These are phyloP conservation scores for Cromileptes altivelis DNA, from an alignment of 2,113 vertebrate species.

Conservation along the genomic window DNA sequence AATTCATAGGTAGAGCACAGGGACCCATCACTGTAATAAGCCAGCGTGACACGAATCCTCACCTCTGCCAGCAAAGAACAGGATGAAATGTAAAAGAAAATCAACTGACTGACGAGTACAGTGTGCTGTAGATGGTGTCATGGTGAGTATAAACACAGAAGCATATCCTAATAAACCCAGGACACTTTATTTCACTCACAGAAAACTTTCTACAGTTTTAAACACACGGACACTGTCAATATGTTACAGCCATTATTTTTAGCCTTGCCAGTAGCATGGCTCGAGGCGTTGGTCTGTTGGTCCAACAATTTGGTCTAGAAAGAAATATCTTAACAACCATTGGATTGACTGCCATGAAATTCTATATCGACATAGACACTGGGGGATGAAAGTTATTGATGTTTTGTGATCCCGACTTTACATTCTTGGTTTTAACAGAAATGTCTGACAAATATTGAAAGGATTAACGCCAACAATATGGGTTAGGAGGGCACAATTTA, in stretches of 20 bases:
- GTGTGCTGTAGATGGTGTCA: slow-evolving; percentile 10
- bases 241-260: background rate
- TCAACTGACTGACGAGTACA: slow-evolving; percentile 1
- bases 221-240: background rate
- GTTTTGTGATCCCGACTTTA: background rate
- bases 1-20: slow-evolving; percentile 69
- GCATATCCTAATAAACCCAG: background rate
- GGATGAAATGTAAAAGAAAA: slow-evolving; percentile 47
- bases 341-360: background rate
- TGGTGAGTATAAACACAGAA: slow-evolving; percentile 16
- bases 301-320: background rate
- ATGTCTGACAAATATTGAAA: background rate
- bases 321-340: background rate
- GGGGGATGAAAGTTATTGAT: background rate
- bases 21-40: slow-evolving; percentile 68
- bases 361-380: background rate
- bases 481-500: too few relatives aligned
- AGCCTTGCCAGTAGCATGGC: background rate
- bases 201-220: slow-evolving; percentile 5
- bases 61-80: slow-evolving; percentile 39
- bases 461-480: background rate
- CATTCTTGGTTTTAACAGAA: background rate
- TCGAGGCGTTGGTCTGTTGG: background rate
- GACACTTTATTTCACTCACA: background rate
- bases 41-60: slow-evolving; percentile 56